phyloP scores from a whole-genome alignment of 2,113 vertebrate species.

The Gobio gobio region DNA sequence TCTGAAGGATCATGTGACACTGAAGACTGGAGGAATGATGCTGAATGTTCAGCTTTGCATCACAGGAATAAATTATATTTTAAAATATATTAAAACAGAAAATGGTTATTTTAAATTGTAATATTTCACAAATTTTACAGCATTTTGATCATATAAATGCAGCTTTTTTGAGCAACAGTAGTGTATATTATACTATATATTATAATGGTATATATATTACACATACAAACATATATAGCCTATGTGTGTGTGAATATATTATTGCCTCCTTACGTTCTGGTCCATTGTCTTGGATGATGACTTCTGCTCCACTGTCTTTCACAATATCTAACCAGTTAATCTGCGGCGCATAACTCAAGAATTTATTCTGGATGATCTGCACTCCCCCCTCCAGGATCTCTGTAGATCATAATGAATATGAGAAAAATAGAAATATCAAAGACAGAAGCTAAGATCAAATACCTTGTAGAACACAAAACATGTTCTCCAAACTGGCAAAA shows the following conservation, averaged over 20 bases:
- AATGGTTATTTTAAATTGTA: no score
- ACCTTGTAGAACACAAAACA: not conserved
- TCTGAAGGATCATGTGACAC: no score
- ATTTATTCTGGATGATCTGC: slow-evolving; percentile 85
- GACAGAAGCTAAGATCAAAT: not conserved
- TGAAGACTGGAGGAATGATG: no score
- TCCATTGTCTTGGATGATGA: slow-evolving; percentile 79
- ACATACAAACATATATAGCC: no score
- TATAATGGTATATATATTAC: no score
- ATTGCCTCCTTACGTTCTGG: slow-evolving; percentile 65
- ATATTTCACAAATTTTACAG: no score
- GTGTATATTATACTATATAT: no score
- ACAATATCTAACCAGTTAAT: slow-evolving; percentile 90
- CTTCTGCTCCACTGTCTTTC: slow-evolving; percentile 69
- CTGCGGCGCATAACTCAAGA: slow-evolving; percentile 82
- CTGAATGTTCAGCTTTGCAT: no score
- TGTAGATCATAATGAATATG: slow-evolving; percentile 62
- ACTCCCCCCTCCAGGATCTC: slow-evolving; percentile 91
- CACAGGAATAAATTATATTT: no score
- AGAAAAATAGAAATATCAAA: not conserved
- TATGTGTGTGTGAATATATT: not conserved
- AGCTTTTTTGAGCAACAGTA: not conserved
- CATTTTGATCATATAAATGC: not conserved
- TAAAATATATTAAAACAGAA: no score
- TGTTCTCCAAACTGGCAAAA: not conserved